Evolutionary conservation across 2,888 invertebrate genomes (phyloP).

Genomic region (Apantesis nais): DNA sequence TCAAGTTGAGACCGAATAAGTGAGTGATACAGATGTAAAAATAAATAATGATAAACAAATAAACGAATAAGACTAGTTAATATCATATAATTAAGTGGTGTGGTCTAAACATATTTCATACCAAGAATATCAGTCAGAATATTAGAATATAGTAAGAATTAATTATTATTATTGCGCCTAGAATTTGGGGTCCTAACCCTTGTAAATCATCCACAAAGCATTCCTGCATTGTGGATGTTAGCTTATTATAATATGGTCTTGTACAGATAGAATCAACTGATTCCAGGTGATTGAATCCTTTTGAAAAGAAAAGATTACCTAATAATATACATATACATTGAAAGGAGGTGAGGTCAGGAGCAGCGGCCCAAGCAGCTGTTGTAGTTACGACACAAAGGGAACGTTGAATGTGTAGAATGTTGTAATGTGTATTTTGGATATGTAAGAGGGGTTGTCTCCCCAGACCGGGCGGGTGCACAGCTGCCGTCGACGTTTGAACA

Average conservation of each 20-base stretch:
- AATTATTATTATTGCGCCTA: no score
- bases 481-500: constrained; percentile 59
- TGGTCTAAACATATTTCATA: no score
- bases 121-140: no score
- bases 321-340: not conserved
- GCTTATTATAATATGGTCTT: not conserved
- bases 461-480: constrained; percentile 51
- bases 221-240: no score
- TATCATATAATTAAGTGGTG: no score
- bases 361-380: constrained; percentile 54
- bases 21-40: no score
- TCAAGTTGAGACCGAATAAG: no score
- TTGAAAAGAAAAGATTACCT: not conserved
- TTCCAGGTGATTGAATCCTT: not conserved
- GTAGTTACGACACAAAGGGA: constrained; percentile 54
- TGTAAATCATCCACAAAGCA: not conserved
- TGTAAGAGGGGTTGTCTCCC: constrained; percentile 60
- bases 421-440: constrained; percentile 60
- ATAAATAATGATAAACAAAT: no score
- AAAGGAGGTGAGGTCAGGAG: constrained; percentile 25
- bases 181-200: no score
- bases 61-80: no score
- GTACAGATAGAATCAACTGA: not conserved
- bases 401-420: constrained; percentile 48
- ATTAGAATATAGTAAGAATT: no score